These are phyloP conservation scores for Frieseomelitta varia DNA, from an alignment of 1,140 invertebrate genomes.

Conservation along the genomic window DNA sequence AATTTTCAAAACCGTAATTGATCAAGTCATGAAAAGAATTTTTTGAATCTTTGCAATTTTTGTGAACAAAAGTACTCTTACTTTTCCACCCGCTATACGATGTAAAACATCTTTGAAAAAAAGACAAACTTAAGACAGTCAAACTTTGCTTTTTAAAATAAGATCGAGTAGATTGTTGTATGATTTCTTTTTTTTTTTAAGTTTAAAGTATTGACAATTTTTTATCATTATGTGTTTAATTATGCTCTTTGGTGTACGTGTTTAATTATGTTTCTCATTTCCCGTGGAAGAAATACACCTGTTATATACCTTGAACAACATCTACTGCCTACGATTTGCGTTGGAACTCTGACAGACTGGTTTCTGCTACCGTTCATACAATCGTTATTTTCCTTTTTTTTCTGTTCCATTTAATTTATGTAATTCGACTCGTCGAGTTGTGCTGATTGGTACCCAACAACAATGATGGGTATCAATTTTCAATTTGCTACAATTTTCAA, in stretches of 20 bases:
- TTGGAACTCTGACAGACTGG: conserved; percentile 17
- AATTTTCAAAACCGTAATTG: too few species aligned
- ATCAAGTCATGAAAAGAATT: too few species aligned
- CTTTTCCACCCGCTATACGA: too few species aligned
- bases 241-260: background rate
- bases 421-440: background rate
- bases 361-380: conserved; percentile 23
- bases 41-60: too few species aligned
- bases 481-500: background rate
- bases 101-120: too few species aligned
- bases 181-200: too few species aligned
- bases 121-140: too few species aligned
- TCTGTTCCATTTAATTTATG: background rate
- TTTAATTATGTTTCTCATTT: conserved; percentile 52
- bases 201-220: too few species aligned
- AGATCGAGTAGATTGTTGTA: too few species aligned
- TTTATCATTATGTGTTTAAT: too few species aligned
- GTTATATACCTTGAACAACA: conserved; percentile 58
- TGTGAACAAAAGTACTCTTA: too few species aligned
- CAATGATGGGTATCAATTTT: background rate
- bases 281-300: conserved; percentile 55
- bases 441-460: background rate
- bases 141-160: too few species aligned
- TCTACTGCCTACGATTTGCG: conserved; percentile 48
- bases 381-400: background rate